These are phyloP conservation scores for Watersipora subatra DNA, from an alignment of 1,140 invertebrate species.

Conservation along the genomic window DNA sequence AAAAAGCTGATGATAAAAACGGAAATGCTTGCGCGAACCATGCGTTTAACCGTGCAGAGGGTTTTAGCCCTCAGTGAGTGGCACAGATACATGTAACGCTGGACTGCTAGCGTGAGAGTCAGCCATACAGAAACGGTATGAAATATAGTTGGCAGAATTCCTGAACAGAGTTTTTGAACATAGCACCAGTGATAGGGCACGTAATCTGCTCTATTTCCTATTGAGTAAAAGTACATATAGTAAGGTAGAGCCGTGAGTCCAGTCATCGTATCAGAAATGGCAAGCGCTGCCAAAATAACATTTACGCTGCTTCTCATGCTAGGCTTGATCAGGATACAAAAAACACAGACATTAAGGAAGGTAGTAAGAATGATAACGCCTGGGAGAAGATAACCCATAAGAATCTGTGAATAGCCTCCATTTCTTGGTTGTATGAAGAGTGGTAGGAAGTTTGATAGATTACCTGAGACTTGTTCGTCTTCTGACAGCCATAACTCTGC, in stretches of 20 bases:
- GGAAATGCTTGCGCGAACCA: constrained; percentile 58
- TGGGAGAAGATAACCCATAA: constrained; percentile 55
- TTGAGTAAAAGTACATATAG: constrained; percentile 77
- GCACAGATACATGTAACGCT: constrained; percentile 77
- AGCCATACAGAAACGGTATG: constrained; percentile 81
- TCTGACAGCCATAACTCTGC: no score
- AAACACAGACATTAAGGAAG: constrained; percentile 75
- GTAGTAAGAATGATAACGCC: constrained; percentile 71
- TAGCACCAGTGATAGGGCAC: constrained; percentile 48
- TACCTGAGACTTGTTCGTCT: no score
- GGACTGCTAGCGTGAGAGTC: constrained; percentile 69
- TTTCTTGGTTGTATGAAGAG: neutral
- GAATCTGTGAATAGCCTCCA: neutral
- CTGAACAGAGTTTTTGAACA: constrained; percentile 48
- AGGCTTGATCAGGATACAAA: constrained; percentile 52
- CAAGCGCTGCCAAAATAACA: constrained; percentile 62
- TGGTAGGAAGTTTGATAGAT: no score
- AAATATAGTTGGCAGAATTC: constrained; percentile 62
- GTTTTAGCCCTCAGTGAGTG: constrained; percentile 65
- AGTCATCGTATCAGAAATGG: constrained; percentile 80
- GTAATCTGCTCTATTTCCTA: constrained; percentile 59
- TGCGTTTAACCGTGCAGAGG: constrained; percentile 74
- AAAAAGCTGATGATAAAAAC: constrained; percentile 60
- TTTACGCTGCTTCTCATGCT: constrained; percentile 58
- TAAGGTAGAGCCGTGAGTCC: constrained; percentile 73